Base-by-base conservation (phyloP, 2,797 vertebrate genomes). In the Ciconia nigra region DNA sequence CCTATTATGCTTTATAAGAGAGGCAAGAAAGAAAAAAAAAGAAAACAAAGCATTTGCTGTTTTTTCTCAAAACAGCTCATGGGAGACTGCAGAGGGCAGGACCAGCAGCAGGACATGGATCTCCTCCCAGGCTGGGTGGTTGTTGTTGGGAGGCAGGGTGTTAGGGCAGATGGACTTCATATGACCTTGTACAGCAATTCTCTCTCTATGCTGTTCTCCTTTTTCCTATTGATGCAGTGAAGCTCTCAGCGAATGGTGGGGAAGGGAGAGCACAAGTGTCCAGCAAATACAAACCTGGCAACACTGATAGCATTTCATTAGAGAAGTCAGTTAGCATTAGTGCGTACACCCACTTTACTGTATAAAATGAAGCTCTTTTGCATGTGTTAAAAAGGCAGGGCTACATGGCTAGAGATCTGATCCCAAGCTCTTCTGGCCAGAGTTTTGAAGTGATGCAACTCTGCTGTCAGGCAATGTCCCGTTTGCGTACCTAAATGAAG, bases 41-140 rank as follows among this genome's bases (percentile, higher is more conserved):
- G 3, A 6, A 49, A n/a, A 6, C 12, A 18, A 5, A 28, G 8
- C 22, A 44, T 37, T 37, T 11, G 7, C 4, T 39, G 7, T 0
- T 20, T 67, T 58, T 33, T 42, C 29, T 65, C 44, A 59, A 55
- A 24, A 14, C 49, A 83, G 16, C 25, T 44, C 0, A 2, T 9
- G 22, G 41, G 28, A 70, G 37, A 52, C 44, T 17, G 20, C 21
- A 51, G 81, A 77, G 46, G 47, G 13, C 72, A 72, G 71, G 51
- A 25, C 11, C 26, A 66, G 52, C 52, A 93, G 39, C 13, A 58
- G 71, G 42, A 25, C 22, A 3, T 2, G 52, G 61, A 25, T 49
- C 28, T 57, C 16, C n/a, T 73, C 31, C n/a, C 17, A 9, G 42
- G 1, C 25, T n/a, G 52, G 39, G 17, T 33, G 54, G 33, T 24